Evolutionary conservation across 2,797 vertebrate species (phyloP), one percentile per base, ranked within the genome.

Genomic region (Helicolenus hilgendorfi): DNA sequence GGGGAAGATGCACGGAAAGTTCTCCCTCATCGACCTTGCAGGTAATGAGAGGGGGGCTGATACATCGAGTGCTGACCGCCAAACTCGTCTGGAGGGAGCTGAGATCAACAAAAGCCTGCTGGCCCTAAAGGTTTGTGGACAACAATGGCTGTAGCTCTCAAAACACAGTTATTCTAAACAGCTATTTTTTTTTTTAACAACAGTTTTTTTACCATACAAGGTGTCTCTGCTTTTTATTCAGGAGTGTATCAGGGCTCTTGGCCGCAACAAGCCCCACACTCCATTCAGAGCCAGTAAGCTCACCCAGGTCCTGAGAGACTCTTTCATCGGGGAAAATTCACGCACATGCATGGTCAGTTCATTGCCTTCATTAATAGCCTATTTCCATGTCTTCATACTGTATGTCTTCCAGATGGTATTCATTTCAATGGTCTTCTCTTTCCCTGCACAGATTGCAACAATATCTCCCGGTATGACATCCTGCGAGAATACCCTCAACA

Each of bases 401-500:
- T 9, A 26, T 53, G 18, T 74, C 7, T 13, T 11, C 15, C 3
- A 38, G 1, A 7, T 38, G 11, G 11, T 38, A 7, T 36, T 45
- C 1, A 68, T 65, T 41, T 84, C 4, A 60, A 24, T 35, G 3
- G 2, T 86, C 4, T 36, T 36, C 38, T 83, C 9, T 63, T 36
- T 74, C 5, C 49, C 31, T 79, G 11, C 85, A 56, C 93, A 99
- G 99, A 99, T 99, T 15, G 98, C 99, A 85, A 99, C 99, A 11
- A 99, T 99, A 96, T 99, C 99, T 96, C 99, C 99, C 11, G 99
- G 99, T 74, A 99, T 99, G 98, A 98, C 99, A 20, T 99, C 99
- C 77, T 99, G 99, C 96, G 99, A 99, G 97, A 99, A 99, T 86
- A 99, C 98, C 75, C 97, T 99, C 78, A 99, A 99, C 97, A 99